These are phyloP conservation scores for Drosophila lowei DNA, from an alignment of 1,140 invertebrate genomes.

Conservation along the genomic window DNA sequence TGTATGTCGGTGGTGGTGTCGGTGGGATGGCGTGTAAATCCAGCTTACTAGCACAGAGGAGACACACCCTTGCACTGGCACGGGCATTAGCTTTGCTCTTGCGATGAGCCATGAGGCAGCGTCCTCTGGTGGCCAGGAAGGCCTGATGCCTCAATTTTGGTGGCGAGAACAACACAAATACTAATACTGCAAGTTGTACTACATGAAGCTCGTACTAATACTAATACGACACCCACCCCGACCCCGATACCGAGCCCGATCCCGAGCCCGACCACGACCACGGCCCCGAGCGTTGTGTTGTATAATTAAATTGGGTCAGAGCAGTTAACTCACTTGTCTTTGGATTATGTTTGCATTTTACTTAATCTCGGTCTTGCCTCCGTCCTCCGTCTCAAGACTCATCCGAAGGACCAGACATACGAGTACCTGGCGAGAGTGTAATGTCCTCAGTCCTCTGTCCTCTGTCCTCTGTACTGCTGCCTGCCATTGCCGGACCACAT, in stretches of 20 bases:
- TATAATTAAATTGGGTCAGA: slow-evolving; percentile 81
- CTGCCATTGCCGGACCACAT: too few relatives aligned
- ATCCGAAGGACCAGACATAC: too few relatives aligned
- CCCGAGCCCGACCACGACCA: too few relatives aligned
- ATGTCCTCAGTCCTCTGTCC: too few relatives aligned
- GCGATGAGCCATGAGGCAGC: slow-evolving; percentile 16
- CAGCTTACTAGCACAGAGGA: slow-evolving; percentile 31
- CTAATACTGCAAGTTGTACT: neutral
- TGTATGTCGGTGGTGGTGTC: slow-evolving; percentile 14
- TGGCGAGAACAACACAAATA: slow-evolving; percentile 72
- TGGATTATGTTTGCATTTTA: slow-evolving; percentile 78
- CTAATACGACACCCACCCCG: neutral
- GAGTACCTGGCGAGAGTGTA: too few relatives aligned
- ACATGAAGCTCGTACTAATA: slow-evolving; percentile 9
- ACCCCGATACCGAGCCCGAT: neutral
- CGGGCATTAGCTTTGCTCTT: slow-evolving; percentile 33
- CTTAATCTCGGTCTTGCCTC: slow-evolving; percentile 56
- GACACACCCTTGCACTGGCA: slow-evolving; percentile 19
- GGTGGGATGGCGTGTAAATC: slow-evolving; percentile 30
- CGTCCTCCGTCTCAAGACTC: neutral
- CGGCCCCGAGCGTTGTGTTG: slow-evolving; percentile 37
- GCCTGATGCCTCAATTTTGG: slow-evolving; percentile 49
- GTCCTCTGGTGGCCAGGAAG: neutral
- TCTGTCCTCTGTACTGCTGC: too few relatives aligned
- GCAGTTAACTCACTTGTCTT: slow-evolving; percentile 79